A percentile compares a stretch with the other conserved stretches of the same genome.
These are phyloP conservation scores for Uromys caudimaculatus DNA, from an alignment of 2,797 vertebrate genomes.

Conservation along the genomic window DNA sequence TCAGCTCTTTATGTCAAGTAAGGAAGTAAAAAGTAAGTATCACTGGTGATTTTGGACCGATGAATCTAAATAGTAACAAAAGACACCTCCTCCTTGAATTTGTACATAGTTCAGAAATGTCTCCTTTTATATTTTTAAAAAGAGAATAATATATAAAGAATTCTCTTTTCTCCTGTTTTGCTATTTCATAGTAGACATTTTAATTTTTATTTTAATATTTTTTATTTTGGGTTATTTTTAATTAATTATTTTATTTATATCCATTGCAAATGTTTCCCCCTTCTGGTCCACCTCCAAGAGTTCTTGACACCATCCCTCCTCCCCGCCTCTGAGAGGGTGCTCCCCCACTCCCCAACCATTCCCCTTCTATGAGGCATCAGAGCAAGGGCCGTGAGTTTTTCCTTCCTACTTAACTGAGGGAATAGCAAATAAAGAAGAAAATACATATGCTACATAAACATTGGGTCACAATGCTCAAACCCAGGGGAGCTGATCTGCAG, in stretches of 20 bases:
- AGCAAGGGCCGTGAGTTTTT: background rate
- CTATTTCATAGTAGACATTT: background rate
- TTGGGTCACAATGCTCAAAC: too few relatives aligned
- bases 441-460: background rate
- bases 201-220: background rate
- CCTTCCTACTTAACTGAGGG: background rate
- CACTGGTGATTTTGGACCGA: background rate
- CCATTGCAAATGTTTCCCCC: background rate
- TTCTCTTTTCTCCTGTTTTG: background rate
- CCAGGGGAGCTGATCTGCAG: background rate
- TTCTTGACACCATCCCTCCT: background rate
- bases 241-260: background rate
- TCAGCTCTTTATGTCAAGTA: background rate
- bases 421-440: background rate
- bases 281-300: background rate
- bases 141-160: background rate
- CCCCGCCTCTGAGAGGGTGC: background rate
- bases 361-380: background rate
- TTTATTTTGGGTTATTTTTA: background rate
- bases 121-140: background rate
- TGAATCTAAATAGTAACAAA: background rate
- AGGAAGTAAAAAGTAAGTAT: background rate
- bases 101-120: background rate
- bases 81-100: background rate
- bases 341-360: background rate